Conservation (phyloP, 2,888 invertebrate genomes). For the Cerastoderma edule region DNA sequence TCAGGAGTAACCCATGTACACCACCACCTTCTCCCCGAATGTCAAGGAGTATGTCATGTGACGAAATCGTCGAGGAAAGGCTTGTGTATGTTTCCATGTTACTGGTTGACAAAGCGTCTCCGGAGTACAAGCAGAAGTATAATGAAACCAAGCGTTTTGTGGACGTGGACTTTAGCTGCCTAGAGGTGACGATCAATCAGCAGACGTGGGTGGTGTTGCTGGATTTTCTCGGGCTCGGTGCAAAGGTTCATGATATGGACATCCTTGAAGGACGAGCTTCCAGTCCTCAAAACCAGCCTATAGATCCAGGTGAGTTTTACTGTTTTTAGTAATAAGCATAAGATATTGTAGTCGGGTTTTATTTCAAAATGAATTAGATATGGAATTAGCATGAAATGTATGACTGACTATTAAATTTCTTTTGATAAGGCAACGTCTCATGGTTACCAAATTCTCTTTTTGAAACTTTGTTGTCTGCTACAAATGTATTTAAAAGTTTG, state of each 20-base stretch:
- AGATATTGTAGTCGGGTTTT: too few relatives aligned
- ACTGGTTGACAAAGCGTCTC: slow-evolving; percentile 88
- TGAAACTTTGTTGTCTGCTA: too few relatives aligned
- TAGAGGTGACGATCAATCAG: slow-evolving; percentile 95
- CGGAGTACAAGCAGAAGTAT: slow-evolving; percentile 88
- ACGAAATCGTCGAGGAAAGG: slow-evolving; percentile 85
- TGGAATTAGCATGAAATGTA: too few relatives aligned
- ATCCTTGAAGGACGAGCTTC: slow-evolving; percentile 47
- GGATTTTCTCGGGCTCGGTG: slow-evolving; percentile 93
- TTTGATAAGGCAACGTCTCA: too few relatives aligned
- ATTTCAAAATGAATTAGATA: too few relatives aligned
- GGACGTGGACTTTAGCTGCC: slow-evolving; percentile 94
- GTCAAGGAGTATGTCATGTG: slow-evolving; percentile 59
- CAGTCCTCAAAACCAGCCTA: slow-evolving; percentile 26
- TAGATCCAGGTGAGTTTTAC: slow-evolving; percentile 38
- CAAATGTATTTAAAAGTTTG: too few relatives aligned
- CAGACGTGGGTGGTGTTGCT: slow-evolving; percentile 98
- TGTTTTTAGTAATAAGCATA: too few relatives aligned
- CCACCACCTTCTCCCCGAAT: slow-evolving; percentile 88
- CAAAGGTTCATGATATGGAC: slow-evolving; percentile 78
- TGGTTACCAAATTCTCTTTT: too few relatives aligned
- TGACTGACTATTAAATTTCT: too few relatives aligned
- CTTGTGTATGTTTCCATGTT: slow-evolving; percentile 90
- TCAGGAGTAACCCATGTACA: slow-evolving; percentile 83
- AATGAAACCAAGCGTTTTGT: slow-evolving; percentile 86